Evolutionary conservation across 35 echinoderm and acorn worm species (phyloP).

Genomic region (Diadema setosum): DNA sequence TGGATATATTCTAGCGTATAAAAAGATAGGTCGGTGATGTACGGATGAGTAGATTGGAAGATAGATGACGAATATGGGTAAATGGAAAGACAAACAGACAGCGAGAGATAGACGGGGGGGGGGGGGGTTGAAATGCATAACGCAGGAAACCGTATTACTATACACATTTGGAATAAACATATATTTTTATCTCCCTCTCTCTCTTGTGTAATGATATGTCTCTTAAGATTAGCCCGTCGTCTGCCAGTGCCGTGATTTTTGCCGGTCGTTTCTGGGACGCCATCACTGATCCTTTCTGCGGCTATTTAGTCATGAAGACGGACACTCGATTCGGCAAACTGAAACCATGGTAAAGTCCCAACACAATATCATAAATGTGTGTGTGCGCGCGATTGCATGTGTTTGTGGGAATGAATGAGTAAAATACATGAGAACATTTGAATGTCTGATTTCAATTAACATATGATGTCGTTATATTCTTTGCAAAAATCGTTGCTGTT

Average conservation of each 20-base stretch:
- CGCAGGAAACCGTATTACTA: background rate
- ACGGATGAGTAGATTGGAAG: too few relatives aligned
- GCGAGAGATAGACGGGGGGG: background rate
- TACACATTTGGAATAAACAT: too few relatives aligned
- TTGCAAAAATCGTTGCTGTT: too few relatives aligned
- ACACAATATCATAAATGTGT: too few relatives aligned
- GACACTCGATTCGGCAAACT: slow-evolving; percentile 87
- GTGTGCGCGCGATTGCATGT: too few relatives aligned
- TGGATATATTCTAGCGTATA: background rate
- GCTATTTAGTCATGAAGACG: slow-evolving; percentile 72
- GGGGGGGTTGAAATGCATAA: background rate
- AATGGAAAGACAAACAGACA: background rate
- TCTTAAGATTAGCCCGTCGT: slow-evolving; percentile 61
- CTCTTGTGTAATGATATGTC: too few relatives aligned
- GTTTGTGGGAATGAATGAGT: too few relatives aligned
- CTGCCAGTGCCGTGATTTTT: slow-evolving; percentile 86
- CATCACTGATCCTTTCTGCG: slow-evolving; percentile 80
- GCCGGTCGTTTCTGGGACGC: slow-evolving; percentile 90
- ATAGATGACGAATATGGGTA: too few relatives aligned
- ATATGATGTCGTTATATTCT: too few relatives aligned
- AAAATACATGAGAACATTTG: too few relatives aligned
- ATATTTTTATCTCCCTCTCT: background rate
- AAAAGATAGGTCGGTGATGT: too few relatives aligned
- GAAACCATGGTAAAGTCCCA: slow-evolving; percentile 98
- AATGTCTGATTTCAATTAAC: too few relatives aligned